Evolutionary conservation across 2,113 vertebrate genomes (phyloP).

Genomic region (Heterotilapia buettikoferi): DNA sequence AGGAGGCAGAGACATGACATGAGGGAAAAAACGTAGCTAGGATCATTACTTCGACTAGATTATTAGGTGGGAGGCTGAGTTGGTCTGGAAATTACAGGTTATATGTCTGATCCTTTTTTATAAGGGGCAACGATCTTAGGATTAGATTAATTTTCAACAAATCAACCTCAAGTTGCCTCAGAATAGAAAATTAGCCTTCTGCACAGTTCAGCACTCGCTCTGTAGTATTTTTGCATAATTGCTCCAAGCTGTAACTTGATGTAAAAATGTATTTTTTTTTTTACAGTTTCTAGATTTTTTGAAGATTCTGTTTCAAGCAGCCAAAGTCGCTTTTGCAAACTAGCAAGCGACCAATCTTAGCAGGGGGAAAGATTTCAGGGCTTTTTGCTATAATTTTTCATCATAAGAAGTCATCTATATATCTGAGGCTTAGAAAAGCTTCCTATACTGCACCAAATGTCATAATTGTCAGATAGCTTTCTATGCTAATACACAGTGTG

Average conservation of each 20-base stretch:
- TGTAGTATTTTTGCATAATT: background rate
- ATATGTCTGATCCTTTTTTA: constrained; percentile 6
- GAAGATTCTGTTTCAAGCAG: background rate
- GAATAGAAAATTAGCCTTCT: constrained; percentile 4
- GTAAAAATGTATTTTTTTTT: background rate
- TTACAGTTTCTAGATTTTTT: background rate
- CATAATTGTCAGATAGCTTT: background rate
- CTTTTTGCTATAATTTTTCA: background rate
- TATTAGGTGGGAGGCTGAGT: background rate
- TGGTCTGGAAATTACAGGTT: constrained; percentile 37
- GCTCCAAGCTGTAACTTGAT: background rate
- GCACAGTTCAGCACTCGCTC: background rate
- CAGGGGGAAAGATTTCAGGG: background rate
- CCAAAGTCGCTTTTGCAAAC: background rate
- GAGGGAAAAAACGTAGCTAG: background rate
- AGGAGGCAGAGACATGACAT: background rate
- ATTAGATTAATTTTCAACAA: constrained; percentile 28
- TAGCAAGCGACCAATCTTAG: background rate
- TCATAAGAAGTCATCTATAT: background rate
- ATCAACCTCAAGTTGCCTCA: constrained; percentile 1
- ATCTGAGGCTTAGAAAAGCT: background rate
- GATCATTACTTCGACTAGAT: constrained; percentile 29
- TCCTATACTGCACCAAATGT: background rate
- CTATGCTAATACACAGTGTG: background rate
- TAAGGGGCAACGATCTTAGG: background rate